A percentile compares a stretch with the other conserved stretches of the same genome.
phyloP scores from a whole-genome alignment of 2,113 vertebrate species.

The Geococcyx californianus region DNA sequence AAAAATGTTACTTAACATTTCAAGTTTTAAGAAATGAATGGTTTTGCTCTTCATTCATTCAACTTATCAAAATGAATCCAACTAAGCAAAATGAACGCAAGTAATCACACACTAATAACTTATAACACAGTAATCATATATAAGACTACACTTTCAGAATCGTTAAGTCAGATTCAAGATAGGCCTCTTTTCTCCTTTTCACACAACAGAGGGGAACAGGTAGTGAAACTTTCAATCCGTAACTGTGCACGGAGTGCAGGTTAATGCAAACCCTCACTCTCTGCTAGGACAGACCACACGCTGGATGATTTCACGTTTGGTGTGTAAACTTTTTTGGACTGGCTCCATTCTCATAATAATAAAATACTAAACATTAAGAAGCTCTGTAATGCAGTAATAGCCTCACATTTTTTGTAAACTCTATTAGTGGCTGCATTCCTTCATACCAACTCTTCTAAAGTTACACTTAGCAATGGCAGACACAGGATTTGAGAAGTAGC shows the following conservation, averaged over 20 bases:
- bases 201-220: too few species aligned
- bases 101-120: too few species aligned
- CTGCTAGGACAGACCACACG: not conserved
- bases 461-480: not conserved
- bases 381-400: not conserved
- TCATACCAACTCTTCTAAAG: not conserved
- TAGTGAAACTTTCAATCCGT: not conserved
- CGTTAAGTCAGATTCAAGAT: not conserved
- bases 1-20: not conserved
- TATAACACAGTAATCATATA: not conserved
- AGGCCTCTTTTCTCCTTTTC: not conserved
- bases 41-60: not conserved
- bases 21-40: accelerated
- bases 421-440: not conserved
- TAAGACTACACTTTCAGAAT: not conserved
- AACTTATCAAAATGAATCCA: not conserved
- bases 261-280: accelerated
- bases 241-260: not conserved
- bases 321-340: not conserved
- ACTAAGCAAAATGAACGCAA: not conserved
- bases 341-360: not conserved
- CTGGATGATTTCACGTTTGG: accelerated
- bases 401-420: accelerated
- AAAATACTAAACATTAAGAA: not conserved
- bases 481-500: not conserved